Base-by-base conservation (phyloP, 2,797 vertebrate genomes). In the Menidia menidia region DNA sequence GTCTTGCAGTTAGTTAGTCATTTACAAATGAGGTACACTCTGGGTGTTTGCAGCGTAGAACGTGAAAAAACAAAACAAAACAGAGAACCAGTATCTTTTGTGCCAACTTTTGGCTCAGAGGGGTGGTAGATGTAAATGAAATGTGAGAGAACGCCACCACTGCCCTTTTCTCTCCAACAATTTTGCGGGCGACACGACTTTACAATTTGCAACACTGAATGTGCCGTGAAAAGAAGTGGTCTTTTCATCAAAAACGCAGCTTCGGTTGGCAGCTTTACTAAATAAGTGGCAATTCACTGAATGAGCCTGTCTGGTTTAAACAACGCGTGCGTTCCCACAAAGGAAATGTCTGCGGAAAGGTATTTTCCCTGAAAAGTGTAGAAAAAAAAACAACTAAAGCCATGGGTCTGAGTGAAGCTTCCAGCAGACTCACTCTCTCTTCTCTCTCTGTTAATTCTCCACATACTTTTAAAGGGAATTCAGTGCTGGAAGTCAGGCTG, bases 11-110 rank as follows among this genome's bases (percentile, higher is more conserved):
- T 59, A 39, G 67, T 48, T 19, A 41, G 59, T 75, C 47, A 32
- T 71, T 70, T 61, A 33, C 25, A 72, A 76, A 65, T 82, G 84
- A 83, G 75, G 80, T 83, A 81, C 63, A 59, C 18, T 55, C 44
- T 57, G 25, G 31, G 33, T 56, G 25, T 71, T 57, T 70, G 44
- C 50, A 54, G 35, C 18, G 68, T 12, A 30, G 35, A 39, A 39
- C 35, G 10, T 39, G 35, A 2, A 61, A 18, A 47, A 25, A 25
- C 25, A 25, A 47, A 25, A 25, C 25, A 25, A 61, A 18, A 0
- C 19, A 32, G 35, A 39, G 4, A 52, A 59, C 32, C 0, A 13
- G 61, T 35, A 62, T 18, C 47, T 8, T n/a, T 3, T 48, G 19
- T 13, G 51, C 10, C 5, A 19, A 44, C 9, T 43, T 59, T 64